phyloP scores from a whole-genome alignment of 2,888 invertebrate species.

The Campoletis raptor region DNA sequence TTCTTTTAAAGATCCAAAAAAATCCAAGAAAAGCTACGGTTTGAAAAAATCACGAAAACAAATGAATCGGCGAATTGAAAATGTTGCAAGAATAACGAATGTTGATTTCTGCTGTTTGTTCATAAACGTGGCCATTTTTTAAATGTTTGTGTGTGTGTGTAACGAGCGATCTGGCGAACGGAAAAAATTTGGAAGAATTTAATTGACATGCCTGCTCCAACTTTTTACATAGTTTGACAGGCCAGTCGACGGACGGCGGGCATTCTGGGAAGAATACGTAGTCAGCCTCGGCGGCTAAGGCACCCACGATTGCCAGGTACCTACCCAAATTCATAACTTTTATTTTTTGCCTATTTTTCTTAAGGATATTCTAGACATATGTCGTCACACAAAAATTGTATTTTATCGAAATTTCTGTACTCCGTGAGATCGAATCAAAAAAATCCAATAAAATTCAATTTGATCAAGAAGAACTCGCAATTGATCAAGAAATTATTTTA shows the following conservation, averaged over 20 bases:
- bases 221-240: slow-evolving; percentile 96
- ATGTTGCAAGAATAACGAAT: slow-evolving; percentile 1
- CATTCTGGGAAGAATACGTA: slow-evolving; percentile 99
- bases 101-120: too few species aligned
- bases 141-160: slow-evolving; percentile 57
- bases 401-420: not conserved
- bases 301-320: slow-evolving; percentile 98
- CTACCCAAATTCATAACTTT: slow-evolving; percentile 86
- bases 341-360: slow-evolving; percentile 46
- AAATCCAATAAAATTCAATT: too few species aligned
- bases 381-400: not conserved
- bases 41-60: not conserved
- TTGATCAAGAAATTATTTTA: too few species aligned
- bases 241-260: slow-evolving; percentile 98
- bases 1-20: not conserved
- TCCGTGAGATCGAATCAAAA: too few species aligned
- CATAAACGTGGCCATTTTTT: not conserved
- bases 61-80: not conserved
- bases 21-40: not conserved
- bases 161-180: slow-evolving; percentile 53
- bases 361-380: not conserved
- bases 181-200: slow-evolving; percentile 71
- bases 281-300: slow-evolving; percentile 98
- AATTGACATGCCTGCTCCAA: slow-evolving; percentile 92
- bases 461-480: too few species aligned